These are phyloP conservation scores for Clusia tigrina DNA, from an alignment of 2,888 invertebrate species.

Conservation along the genomic window DNA sequence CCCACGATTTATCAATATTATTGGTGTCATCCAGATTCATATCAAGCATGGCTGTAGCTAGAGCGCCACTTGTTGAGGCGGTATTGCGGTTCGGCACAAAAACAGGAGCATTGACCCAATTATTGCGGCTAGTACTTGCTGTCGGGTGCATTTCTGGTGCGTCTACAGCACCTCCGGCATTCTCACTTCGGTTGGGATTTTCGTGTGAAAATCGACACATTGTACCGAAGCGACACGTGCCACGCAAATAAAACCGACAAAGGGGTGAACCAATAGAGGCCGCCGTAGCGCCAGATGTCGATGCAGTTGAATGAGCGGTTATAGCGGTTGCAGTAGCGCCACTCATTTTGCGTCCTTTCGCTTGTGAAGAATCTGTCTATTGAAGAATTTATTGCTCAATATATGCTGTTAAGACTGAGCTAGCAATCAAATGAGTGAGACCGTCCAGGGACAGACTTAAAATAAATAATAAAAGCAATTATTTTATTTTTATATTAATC, in stretches of 20 bases:
- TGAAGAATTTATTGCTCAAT: no score
- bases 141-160: conserved; percentile 27
- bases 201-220: conserved; percentile 61
- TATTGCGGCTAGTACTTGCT: conserved; percentile 47
- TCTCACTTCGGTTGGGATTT: conserved; percentile 38
- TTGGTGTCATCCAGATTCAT: conserved; percentile 19
- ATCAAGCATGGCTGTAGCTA: conserved; percentile 33
- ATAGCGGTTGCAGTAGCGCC: neutral
- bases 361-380: no score
- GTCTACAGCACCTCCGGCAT: conserved; percentile 26
- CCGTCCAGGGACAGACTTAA: no score
- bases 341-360: conserved; percentile 5
- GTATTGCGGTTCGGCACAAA: conserved; percentile 54
- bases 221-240: conserved; percentile 61
- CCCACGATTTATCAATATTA: conserved; percentile 51
- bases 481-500: no score
- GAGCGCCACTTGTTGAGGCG: conserved; percentile 28
- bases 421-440: no score
- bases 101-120: conserved; percentile 59
- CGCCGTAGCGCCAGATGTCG: neutral
- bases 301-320: neutral
- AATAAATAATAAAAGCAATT: no score
- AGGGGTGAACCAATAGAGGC: conserved; percentile 43
- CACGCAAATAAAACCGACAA: conserved; percentile 59
- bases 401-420: no score